Evolutionary conservation across 1,140 invertebrate genomes (phyloP), one percentile per base, ranked within the genome.

Genomic region (Drosophila persimilis): DNA sequence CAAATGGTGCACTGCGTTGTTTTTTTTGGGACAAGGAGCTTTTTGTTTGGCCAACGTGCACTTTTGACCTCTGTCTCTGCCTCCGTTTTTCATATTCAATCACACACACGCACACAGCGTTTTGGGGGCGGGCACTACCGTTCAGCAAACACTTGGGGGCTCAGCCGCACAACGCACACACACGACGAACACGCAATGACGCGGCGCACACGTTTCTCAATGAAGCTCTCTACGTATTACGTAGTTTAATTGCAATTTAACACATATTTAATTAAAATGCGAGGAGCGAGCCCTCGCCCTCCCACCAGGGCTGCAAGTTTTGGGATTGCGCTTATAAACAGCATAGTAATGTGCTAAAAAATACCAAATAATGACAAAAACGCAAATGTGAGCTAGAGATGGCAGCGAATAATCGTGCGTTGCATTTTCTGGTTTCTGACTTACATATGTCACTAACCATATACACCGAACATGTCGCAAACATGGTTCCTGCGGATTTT

Each of bases 21-120:
- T 31, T 44, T 31, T 39, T 77, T 56, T n/a, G 24, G 8, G 8
- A 26, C 3, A 17, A 17, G 29, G 35, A 22, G 9, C 44, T 39
- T 41, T 61, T 8, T 53, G 2, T 69, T 57, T 60, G 39, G 54
- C 41, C 58, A 57, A 60, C 71, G 60, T 78, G 75, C 78, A 88
- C 83, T 86, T 86, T 86, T 86, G 83, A 88, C 83, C 83, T 88
- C 83, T 86, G 73, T 35, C 55, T 63, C 59, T 73, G 71, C 53
- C 53, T 53, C 66, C 47, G 31, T 46, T 41, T 51, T 53, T 50
- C 44, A n/a, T 48, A 55, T 55, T 71, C 52, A 71, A 26, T 35
- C 50, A 46, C 50, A 65, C 31, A 51, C 46, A 69, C 61, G 47
- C 60, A 55, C 41, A 43, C 50, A 52, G 17, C 22, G 29, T 51